Percentiles rank a stretch among this genome's conserved stretches.
Conservation (phyloP, 2,113 vertebrate genomes). For the Bos javanicus region DNA sequence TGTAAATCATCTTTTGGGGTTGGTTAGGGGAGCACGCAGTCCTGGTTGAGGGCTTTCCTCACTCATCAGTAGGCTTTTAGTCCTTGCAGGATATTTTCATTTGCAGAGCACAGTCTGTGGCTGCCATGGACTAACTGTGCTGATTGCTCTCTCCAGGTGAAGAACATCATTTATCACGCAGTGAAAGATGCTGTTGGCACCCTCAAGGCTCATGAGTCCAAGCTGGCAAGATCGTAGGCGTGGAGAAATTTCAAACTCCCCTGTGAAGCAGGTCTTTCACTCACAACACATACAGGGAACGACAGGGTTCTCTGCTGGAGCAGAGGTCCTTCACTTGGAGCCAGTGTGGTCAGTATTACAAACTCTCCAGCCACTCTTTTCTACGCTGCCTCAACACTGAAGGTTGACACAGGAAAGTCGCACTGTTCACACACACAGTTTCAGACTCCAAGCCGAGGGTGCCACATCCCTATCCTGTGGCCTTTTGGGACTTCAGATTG, state of each 20-base stretch:
- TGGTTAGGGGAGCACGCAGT: neutral
- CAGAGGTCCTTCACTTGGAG: slow-evolving; percentile 77
- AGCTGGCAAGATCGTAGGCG: slow-evolving; percentile 92
- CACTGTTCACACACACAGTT: slow-evolving; percentile 78
- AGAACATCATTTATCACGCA: slow-evolving; percentile 99
- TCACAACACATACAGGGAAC: slow-evolving; percentile 76
- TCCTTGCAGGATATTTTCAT: neutral
- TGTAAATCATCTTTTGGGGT: neutral
- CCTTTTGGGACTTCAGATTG: slow-evolving; percentile 80
- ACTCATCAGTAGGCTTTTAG: neutral
- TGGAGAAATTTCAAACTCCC: slow-evolving; percentile 70
- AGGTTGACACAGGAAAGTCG: slow-evolving; percentile 77
- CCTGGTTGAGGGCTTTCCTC: neutral
- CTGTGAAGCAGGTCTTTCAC: slow-evolving; percentile 80
- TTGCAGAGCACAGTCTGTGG: neutral
- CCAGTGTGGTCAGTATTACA: slow-evolving; percentile 83
- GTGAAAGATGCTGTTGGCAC: slow-evolving; percentile 99
- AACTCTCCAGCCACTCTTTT: slow-evolving; percentile 83
- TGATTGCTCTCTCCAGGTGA: slow-evolving; percentile 87
- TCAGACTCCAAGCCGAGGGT: slow-evolving; percentile 77
- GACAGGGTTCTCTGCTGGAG: slow-evolving; percentile 76
- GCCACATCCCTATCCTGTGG: slow-evolving; percentile 80
- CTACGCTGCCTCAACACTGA: slow-evolving; percentile 83
- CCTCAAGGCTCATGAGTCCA: slow-evolving; percentile 95
- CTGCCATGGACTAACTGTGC: slow-evolving; percentile 28